Base-by-base conservation (phyloP, 2,113 vertebrate species). In the Trachemys scripta region DNA sequence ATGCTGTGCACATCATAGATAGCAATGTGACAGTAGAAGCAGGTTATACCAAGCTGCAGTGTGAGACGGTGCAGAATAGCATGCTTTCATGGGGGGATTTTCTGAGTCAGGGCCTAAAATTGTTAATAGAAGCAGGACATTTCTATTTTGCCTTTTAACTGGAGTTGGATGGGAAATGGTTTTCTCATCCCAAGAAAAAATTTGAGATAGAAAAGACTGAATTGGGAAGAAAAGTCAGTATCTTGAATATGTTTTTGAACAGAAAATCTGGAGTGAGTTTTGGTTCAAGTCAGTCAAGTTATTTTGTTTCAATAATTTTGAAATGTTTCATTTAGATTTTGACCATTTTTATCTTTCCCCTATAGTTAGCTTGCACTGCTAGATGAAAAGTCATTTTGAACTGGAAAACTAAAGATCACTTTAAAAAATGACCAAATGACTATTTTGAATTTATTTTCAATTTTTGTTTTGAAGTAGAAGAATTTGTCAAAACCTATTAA, bases 61-160 rank as follows among this genome's bases (percentile, higher is more conserved):
- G 29, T 8, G 1, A 24, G 10, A 17, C 9, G 45, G 2, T 1
- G 53, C 29, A 79, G 72, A 24, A 57, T 8, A n/a, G 2, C 16
- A 1, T 16, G 72, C 11, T 65, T 54, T 42, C 79, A 92, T 2
- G 20, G 17, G 17, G 17, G 17, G 51, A 19, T 0, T 90, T 80
- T 50, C 87, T 45, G 20, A 90, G 35, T 87, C 80, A 27, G 62
- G 24, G 2, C 2, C 25, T 72, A 45, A 79, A 91, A 84, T 1
- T 75, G 56, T 78, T 75, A 0, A 0, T 45, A 75, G 69, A 16
- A 10, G 78, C 8, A 90, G 81, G 91, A 81, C 2, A 4, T 5
- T 45, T 84, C 9, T 72, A 82, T 80, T 8, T 80, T 90, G 3
- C 5, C 35, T 62, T 92, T 86, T 31, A 85, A 79, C 3, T 53